These are phyloP conservation scores for Xenopus borealis DNA, from an alignment of 2,113 vertebrate species.

Conservation along the genomic window DNA sequence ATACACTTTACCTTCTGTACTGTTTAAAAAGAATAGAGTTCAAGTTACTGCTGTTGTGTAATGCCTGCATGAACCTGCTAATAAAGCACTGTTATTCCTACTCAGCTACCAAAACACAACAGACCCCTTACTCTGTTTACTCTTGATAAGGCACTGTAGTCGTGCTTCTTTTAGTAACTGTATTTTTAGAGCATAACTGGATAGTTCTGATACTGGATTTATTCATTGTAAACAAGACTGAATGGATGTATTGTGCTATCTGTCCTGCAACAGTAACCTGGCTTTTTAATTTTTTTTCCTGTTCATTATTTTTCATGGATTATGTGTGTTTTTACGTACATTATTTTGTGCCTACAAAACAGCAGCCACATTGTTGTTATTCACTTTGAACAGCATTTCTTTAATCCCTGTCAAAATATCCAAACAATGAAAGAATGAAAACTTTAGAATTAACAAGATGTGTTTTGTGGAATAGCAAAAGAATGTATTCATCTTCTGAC, in stretches of 20 bases:
- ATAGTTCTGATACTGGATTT: background rate
- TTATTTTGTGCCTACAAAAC: background rate
- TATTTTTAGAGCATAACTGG: background rate
- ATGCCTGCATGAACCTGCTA: too few relatives aligned
- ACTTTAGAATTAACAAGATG: background rate
- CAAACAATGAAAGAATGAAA: background rate
- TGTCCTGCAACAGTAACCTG: slow-evolving; percentile 3
- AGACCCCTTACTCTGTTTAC: too few relatives aligned
- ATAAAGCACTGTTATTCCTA: too few relatives aligned
- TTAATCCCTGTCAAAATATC: background rate
- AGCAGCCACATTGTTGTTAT: background rate
- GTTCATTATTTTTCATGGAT: slow-evolving; percentile 1
- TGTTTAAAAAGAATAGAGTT: too few relatives aligned
- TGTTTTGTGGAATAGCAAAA: background rate
- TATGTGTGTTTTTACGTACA: background rate
- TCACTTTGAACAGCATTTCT: slow-evolving; percentile 4
- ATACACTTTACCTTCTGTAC: too few relatives aligned
- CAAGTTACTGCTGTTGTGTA: too few relatives aligned
- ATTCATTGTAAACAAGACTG: background rate
- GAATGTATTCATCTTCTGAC: too few relatives aligned
- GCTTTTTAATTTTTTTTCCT: background rate
- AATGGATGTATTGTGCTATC: background rate
- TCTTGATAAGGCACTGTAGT: too few relatives aligned
- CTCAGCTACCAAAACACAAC: too few relatives aligned
- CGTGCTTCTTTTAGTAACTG: too few relatives aligned